phyloP scores from a whole-genome alignment of 2,113 vertebrate species.

The Speoplatyrhinus poulsoni region DNA sequence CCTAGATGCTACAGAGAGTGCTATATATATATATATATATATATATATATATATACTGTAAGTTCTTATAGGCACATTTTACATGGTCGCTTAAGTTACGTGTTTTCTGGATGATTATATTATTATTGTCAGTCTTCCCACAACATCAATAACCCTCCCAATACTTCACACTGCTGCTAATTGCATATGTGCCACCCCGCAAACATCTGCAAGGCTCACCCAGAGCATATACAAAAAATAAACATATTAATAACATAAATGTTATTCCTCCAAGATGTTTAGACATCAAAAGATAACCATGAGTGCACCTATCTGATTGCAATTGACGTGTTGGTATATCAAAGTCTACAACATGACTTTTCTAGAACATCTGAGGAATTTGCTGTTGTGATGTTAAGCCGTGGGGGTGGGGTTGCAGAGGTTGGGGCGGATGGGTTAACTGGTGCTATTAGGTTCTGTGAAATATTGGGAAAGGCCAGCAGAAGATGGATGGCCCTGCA shows the following conservation, averaged over 20 bases:
- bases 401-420: slow-evolving; percentile 36
- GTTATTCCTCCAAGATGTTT: too few relatives aligned
- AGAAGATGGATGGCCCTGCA: slow-evolving; percentile 59
- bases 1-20: too few relatives aligned
- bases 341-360: slow-evolving; percentile 50
- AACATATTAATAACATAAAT: neutral
- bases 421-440: slow-evolving; percentile 40
- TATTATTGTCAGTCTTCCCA: neutral
- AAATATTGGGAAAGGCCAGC: slow-evolving; percentile 66
- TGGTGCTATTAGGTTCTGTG: slow-evolving; percentile 51
- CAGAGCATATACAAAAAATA: neutral
- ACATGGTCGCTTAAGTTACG: too few relatives aligned
- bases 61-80: too few relatives aligned
- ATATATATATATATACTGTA: too few relatives aligned
- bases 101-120: too few relatives aligned
- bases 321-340: slow-evolving; percentile 35
- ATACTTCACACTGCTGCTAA: neutral
- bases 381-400: slow-evolving; percentile 44
- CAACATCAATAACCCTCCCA: neutral
- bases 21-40: too few relatives aligned
- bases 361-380: slow-evolving; percentile 12
- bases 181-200: neutral
- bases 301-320: neutral
- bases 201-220: neutral
- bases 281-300: too few relatives aligned